Conservation (phyloP, 2,888 invertebrate species). For the Taphrorychus bicolor region DNA sequence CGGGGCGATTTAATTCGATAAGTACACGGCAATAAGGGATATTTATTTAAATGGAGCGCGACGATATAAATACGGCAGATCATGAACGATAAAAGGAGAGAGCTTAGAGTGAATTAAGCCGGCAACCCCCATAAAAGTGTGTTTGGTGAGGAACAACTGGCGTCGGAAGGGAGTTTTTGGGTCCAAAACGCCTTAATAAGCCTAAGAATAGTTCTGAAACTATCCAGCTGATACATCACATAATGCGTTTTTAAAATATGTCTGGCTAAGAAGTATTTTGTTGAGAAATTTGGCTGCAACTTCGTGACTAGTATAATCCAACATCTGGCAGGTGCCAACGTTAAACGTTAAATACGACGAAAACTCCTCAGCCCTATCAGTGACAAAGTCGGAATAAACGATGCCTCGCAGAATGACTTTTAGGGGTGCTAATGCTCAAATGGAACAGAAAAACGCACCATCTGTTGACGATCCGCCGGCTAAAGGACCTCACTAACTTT, state of each 20-base stretch:
- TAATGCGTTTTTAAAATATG: background rate
- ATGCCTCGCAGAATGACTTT: conserved; percentile 29
- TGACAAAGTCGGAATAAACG: conserved; percentile 44
- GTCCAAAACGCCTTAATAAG: background rate
- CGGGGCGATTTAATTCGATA: conserved; percentile 37
- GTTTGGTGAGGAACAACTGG: conserved; percentile 49
- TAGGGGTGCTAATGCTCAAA: conserved; percentile 61
- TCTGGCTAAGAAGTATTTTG: no score
- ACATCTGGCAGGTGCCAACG: background rate
- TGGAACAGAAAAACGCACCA: conserved; percentile 63
- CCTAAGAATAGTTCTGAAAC: background rate
- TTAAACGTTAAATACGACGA: background rate
- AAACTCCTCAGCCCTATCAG: conserved; percentile 43
- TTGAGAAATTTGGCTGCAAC: no score
- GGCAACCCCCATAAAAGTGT: conserved; percentile 50
- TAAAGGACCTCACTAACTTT: conserved; percentile 48
- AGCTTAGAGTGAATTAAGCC: conserved; percentile 54
- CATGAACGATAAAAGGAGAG: conserved; percentile 54
- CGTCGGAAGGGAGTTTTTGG: conserved; percentile 38
- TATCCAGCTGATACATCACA: no score
- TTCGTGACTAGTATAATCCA: background rate
- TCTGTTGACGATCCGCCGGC: conserved; percentile 60
- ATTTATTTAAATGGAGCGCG: conserved; percentile 47
- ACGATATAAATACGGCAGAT: conserved; percentile 52
- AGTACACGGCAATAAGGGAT: conserved; percentile 24